phyloP scores from a whole-genome alignment of 2,888 invertebrate species.

The Pyrochroa serraticornis region DNA sequence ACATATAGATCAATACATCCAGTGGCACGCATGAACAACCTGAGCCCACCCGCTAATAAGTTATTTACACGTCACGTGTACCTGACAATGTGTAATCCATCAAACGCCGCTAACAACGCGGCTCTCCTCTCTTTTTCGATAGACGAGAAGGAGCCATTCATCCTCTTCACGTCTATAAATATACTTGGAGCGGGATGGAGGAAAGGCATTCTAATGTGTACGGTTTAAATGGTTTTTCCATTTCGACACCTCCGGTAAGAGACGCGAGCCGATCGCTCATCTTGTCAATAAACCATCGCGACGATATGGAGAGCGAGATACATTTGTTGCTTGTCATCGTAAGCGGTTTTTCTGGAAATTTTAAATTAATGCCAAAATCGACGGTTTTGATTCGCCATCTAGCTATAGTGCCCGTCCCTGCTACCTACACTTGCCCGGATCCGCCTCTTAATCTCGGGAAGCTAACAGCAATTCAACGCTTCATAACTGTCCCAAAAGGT shows the following conservation, averaged over 20 bases:
- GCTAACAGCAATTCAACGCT: too few relatives aligned
- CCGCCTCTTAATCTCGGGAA: too few relatives aligned
- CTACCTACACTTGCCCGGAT: too few relatives aligned
- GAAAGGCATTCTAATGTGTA: conserved; percentile 5
- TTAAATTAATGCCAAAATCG: too few relatives aligned
- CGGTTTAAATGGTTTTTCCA: conserved; percentile 7
- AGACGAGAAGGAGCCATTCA: conserved; percentile 21
- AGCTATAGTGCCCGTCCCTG: neutral
- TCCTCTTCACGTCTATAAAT: conserved; percentile 20
- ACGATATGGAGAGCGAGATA: too few relatives aligned
- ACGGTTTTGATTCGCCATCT: neutral
- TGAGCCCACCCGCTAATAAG: conserved; percentile 49
- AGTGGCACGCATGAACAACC: conserved; percentile 55
- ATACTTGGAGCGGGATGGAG: conserved; percentile 4
- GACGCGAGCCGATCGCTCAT: conserved; percentile 15
- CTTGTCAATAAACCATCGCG: conserved; percentile 2
- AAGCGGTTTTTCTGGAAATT: neutral
- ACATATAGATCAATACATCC: conserved; percentile 56
- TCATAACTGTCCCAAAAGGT: too few relatives aligned
- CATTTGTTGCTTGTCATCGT: neutral
- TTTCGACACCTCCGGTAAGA: neutral
- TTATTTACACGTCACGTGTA: conserved; percentile 45
- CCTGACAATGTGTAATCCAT: conserved; percentile 33
- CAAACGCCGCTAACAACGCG: conserved; percentile 26
- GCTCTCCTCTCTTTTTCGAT: conserved; percentile 3